Evolutionary conservation across 2,113 vertebrate species (phyloP).

Genomic region (Ceratotherium simum): DNA sequence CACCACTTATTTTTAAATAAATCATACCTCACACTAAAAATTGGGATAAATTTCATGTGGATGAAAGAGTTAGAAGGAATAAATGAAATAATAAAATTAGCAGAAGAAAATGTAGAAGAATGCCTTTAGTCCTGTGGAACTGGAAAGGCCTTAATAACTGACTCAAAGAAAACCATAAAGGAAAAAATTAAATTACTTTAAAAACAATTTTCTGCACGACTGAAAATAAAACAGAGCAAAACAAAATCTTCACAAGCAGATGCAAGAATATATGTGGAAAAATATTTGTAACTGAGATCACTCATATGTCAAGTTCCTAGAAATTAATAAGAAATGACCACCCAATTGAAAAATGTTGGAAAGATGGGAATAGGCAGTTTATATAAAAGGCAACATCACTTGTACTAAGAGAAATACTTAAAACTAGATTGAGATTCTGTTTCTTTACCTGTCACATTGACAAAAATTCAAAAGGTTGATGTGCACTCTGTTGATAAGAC

Average conservation of each 20-base stretch:
- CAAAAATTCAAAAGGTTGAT: neutral
- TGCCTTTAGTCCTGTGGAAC: slow-evolving; percentile 34
- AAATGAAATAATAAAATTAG: slow-evolving; percentile 29
- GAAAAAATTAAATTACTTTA: neutral
- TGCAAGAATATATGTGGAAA: neutral
- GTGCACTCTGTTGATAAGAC: neutral
- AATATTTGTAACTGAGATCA: neutral
- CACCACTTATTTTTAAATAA: neutral
- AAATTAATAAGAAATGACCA: neutral
- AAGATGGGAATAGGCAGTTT: neutral
- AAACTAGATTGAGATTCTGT: neutral
- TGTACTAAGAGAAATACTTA: neutral
- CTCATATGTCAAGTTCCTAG: neutral
- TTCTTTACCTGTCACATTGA: neutral
- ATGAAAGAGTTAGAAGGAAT: neutral
- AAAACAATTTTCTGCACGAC: neutral
- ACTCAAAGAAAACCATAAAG: neutral
- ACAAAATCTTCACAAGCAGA: neutral
- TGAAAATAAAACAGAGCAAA: neutral
- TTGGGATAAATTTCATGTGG: neutral
- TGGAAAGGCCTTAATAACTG: neutral
- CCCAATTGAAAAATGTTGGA: neutral
- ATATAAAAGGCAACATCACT: neutral
- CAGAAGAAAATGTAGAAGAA: slow-evolving; percentile 32
- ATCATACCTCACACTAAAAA: neutral